A percentile compares a stretch with the other conserved stretches of the same genome.
Conservation (phyloP, 2,113 vertebrate genomes). For the Passer montanus region DNA sequence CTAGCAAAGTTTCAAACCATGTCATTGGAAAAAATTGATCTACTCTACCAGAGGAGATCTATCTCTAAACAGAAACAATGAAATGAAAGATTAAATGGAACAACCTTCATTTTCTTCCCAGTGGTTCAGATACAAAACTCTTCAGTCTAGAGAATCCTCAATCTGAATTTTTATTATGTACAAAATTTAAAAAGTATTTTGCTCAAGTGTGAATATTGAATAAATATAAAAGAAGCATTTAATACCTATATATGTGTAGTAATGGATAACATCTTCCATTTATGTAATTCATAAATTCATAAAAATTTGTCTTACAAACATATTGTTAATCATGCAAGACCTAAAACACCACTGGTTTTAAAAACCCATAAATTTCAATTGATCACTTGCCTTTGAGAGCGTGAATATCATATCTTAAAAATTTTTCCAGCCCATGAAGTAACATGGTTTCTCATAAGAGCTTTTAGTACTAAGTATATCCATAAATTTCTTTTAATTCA, state of each 20-base stretch:
- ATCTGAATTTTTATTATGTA: neutral
- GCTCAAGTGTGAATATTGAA: neutral
- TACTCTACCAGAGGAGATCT: neutral
- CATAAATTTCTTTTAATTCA: neutral
- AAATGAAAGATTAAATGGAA: neutral
- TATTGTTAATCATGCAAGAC: neutral
- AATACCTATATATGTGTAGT: neutral
- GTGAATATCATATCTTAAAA: neutral
- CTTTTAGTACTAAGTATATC: neutral
- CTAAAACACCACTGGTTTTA: neutral
- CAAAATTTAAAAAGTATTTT: neutral
- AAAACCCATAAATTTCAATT: neutral
- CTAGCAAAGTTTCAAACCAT: neutral
- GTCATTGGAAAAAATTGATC: neutral
- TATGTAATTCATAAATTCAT: neutral
- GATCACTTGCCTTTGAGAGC: neutral
- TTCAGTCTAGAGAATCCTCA: neutral
- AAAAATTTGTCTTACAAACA: neutral
- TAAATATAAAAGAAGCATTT: neutral
- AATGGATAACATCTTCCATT: neutral
- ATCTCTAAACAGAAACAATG: neutral
- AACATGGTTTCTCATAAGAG: neutral
- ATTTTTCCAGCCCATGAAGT: neutral
- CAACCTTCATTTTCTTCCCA: neutral
- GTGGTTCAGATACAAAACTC: neutral